These are phyloP conservation scores for Prorops nasuta DNA, from an alignment of 1,140 invertebrate species.

Conservation along the genomic window DNA sequence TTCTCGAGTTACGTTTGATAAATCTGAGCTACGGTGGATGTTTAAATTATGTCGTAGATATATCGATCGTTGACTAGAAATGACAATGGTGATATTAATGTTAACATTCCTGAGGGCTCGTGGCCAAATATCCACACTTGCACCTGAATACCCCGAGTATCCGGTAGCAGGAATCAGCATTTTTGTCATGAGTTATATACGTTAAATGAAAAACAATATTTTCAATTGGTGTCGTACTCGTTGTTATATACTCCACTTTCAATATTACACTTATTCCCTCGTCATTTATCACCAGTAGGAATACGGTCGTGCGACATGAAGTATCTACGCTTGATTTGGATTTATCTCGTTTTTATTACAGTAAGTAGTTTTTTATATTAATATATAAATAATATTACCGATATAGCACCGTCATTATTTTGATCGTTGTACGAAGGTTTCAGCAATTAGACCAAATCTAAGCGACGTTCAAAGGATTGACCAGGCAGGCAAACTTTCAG, in stretches of 20 bases:
- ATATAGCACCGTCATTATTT: not conserved
- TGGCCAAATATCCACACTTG: slow-evolving; percentile 6
- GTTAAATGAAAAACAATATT: slow-evolving; percentile 8
- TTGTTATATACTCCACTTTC: too few relatives aligned
- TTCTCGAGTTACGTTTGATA: slow-evolving; percentile 18
- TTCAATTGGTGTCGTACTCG: too few relatives aligned
- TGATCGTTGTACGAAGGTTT: too few relatives aligned
- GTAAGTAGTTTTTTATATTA: not conserved
- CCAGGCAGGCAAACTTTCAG: too few relatives aligned
- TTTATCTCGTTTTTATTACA: not conserved
- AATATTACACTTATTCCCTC: too few relatives aligned
- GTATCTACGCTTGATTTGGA: not conserved
- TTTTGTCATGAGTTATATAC: slow-evolving; percentile 18
- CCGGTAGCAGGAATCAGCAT: not conserved
- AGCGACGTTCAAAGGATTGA: too few relatives aligned
- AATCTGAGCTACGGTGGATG: slow-evolving; percentile 7
- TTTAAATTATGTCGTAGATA: slow-evolving; percentile 23
- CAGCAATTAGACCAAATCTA: too few relatives aligned
- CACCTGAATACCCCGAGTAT: slow-evolving; percentile 6
- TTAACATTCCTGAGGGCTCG: slow-evolving; percentile 20
- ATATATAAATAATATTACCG: not conserved
- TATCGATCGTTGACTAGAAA: slow-evolving; percentile 19
- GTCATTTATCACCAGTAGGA: too few relatives aligned
- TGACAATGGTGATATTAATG: slow-evolving; percentile 21
- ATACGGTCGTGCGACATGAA: not conserved